These are phyloP conservation scores for Trichogramma dendrolimi DNA, from an alignment of 2,888 invertebrate species.

Conservation along the genomic window DNA sequence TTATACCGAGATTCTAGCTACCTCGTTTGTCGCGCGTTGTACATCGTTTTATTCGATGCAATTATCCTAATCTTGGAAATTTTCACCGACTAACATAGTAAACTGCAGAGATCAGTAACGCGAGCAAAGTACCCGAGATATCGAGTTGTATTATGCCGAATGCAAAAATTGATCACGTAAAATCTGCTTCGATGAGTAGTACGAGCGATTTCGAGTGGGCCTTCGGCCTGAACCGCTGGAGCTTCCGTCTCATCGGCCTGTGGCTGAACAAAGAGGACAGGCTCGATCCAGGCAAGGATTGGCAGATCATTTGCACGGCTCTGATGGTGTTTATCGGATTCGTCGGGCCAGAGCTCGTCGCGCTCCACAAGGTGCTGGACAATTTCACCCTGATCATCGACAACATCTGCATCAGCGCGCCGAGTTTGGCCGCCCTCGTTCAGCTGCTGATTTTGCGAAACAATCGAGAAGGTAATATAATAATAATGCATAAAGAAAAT, in stretches of 20 bases:
- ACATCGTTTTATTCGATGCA: no score
- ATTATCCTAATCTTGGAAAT: no score
- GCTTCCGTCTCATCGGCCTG: background rate
- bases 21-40: no score
- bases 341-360: background rate
- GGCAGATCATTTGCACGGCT: background rate
- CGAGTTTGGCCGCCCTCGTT: background rate
- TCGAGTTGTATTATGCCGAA: no score
- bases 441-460: background rate
- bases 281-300: background rate
- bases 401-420: background rate
- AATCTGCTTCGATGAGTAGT: background rate
- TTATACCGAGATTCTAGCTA: no score
- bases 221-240: background rate
- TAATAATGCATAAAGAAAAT: background rate
- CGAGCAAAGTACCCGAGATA: no score
- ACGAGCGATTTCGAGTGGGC: background rate
- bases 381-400: background rate
- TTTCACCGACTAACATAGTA: background rate
- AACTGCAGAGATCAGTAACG: no score
- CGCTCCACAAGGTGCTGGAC: background rate
- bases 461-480: background rate
- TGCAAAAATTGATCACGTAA: background rate
- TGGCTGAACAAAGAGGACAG: background rate
- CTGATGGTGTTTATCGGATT: background rate